Conservation (phyloP, 1,140 invertebrate species). For the Paraescarpia echinospica region DNA sequence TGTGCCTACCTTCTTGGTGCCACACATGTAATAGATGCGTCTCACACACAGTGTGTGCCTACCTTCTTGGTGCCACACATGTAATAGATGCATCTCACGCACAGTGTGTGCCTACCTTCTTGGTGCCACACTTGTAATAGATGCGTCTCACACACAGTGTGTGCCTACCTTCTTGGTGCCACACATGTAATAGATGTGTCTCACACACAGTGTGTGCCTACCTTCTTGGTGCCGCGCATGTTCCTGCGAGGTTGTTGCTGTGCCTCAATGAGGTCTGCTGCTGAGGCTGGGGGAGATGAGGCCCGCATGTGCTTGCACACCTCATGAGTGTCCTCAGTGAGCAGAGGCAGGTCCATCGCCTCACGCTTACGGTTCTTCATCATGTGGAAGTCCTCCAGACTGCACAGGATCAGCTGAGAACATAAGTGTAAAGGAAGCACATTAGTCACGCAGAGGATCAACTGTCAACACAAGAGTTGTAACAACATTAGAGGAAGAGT, state of each 20-base stretch:
- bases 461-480: not conserved
- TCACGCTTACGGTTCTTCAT: conserved; percentile 75
- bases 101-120: too few relatives aligned
- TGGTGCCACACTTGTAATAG: too few relatives aligned
- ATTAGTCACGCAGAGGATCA: conserved; percentile 68
- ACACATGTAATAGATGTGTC: too few relatives aligned
- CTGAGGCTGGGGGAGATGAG: conserved; percentile 90
- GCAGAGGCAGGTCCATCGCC: conserved; percentile 71
- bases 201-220: not conserved
- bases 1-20: too few relatives aligned
- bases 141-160: too few relatives aligned
- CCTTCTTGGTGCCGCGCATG: not conserved
- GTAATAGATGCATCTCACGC: too few relatives aligned
- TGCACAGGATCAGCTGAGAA: conserved; percentile 68
- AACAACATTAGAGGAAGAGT: too few relatives aligned
- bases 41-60: not conserved
- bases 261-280: conserved; percentile 82
- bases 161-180: too few relatives aligned
- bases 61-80: not conserved
- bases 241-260: conserved; percentile 42
- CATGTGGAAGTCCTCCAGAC: conserved; percentile 77
- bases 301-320: conserved; percentile 90
- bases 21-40: too few relatives aligned
- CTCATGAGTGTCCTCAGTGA: conserved; percentile 90
- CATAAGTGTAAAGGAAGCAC: too few relatives aligned